Evolutionary conservation across 1,140 invertebrate species (phyloP).

Genomic region (Scylla paramamosain): DNA sequence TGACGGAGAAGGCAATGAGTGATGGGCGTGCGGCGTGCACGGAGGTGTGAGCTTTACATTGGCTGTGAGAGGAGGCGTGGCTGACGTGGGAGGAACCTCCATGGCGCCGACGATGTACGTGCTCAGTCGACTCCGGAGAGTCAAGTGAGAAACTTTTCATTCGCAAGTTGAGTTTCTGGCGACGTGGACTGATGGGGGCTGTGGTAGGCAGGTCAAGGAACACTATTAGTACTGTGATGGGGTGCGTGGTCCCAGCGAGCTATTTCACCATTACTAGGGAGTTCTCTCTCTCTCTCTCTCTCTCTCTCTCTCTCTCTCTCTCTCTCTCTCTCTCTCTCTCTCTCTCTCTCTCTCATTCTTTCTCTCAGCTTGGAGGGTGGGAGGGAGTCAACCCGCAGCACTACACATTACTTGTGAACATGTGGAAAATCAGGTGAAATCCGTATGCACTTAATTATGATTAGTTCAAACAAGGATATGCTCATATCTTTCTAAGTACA

Average conservation of each 20-base stretch:
- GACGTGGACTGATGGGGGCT: constrained; percentile 97
- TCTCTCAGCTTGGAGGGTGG: neutral
- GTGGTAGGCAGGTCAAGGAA: constrained; percentile 78
- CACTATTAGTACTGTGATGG: constrained; percentile 63
- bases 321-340: constrained; percentile 20
- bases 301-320: constrained; percentile 20
- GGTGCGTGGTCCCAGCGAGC: constrained; percentile 4
- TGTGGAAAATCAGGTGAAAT: neutral
- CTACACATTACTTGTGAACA: neutral
- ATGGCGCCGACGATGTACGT: constrained; percentile 87
- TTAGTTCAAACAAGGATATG: neutral
- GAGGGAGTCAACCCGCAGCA: neutral
- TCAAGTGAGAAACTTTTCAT: constrained; percentile 99
- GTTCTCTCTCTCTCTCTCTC: neutral
- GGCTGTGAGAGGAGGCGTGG: constrained; percentile 80
- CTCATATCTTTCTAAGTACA: neutral
- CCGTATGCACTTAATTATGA: neutral
- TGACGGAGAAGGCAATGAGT: constrained; percentile 51
- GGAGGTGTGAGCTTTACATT: constrained; percentile 80
- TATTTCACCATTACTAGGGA: neutral
- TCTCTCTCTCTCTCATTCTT: neutral
- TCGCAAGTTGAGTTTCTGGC: constrained; percentile 96
- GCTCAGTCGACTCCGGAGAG: constrained; percentile 95
- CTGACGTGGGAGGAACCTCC: constrained; percentile 80
- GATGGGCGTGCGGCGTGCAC: constrained; percentile 66